Evolutionary conservation across 1,140 invertebrate genomes (phyloP).

Genomic region (Pomacea maculata): DNA sequence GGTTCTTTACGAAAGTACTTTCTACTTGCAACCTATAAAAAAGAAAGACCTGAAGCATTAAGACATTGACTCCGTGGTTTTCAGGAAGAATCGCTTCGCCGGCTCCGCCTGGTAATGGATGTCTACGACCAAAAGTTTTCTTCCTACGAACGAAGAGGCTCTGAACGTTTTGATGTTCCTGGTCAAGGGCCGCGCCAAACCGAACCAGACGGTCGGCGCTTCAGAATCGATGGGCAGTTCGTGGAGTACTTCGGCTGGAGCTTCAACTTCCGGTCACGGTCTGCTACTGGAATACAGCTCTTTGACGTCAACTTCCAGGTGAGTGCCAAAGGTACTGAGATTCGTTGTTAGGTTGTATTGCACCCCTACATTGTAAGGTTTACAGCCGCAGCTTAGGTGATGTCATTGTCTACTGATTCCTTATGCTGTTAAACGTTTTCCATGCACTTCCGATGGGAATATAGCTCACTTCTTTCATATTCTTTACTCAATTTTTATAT

Average conservation of each 20-base stretch:
- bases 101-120: constrained; percentile 23
- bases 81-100: constrained; percentile 12
- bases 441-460: too few relatives aligned
- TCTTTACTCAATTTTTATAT: too few relatives aligned
- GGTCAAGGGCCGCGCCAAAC: constrained; percentile 46
- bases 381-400: too few relatives aligned
- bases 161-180: constrained; percentile 34
- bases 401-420: too few relatives aligned
- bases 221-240: constrained; percentile 46
- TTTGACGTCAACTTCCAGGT: constrained; percentile 57
- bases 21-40: too few relatives aligned
- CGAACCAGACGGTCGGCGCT: constrained; percentile 55
- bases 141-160: constrained; percentile 41
- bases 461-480: too few relatives aligned
- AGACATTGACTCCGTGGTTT: background rate
- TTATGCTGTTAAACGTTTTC: too few relatives aligned
- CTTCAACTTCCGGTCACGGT: constrained; percentile 50
- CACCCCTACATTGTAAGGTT: too few relatives aligned
- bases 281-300: constrained; percentile 51
- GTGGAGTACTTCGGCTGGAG: constrained; percentile 58
- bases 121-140: constrained; percentile 42
- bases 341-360: too few relatives aligned
- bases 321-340: background rate
- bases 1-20: too few relatives aligned
- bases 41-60: too few relatives aligned